Conservation (phyloP, 2,113 vertebrate species). For the Cephalopholis sonnerati region DNA sequence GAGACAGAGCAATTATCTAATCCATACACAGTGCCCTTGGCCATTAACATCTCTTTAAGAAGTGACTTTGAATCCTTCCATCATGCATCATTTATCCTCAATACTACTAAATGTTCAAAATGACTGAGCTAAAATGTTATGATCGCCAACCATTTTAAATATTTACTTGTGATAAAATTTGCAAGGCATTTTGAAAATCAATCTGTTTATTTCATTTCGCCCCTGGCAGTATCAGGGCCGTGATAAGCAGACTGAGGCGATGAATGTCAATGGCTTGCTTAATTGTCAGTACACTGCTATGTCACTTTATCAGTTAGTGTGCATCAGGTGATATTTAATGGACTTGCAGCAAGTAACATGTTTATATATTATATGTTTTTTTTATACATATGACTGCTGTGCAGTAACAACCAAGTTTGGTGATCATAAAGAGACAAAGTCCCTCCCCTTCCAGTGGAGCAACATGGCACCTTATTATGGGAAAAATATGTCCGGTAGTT, state of each 20-base stretch:
- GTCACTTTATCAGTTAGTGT: conserved; percentile 5
- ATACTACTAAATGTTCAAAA: conserved; percentile 44
- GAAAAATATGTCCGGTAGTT: no score
- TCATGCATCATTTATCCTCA: conserved; percentile 56
- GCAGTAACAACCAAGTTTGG: background rate
- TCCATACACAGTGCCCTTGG: conserved; percentile 53
- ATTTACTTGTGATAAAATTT: conserved; percentile 59
- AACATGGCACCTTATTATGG: no score
- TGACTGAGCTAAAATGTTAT: conserved; percentile 49
- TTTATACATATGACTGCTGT: background rate
- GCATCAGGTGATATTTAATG: background rate
- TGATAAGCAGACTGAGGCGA: conserved; percentile 13
- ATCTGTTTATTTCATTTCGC: conserved; percentile 53
- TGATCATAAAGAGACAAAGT: background rate
- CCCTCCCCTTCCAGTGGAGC: no score
- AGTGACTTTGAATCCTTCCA: conserved; percentile 52
- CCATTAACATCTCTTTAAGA: conserved; percentile 47
- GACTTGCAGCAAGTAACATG: background rate
- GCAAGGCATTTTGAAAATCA: conserved; percentile 49
- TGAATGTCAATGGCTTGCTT: conserved; percentile 35
- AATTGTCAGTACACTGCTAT: conserved; percentile 1
- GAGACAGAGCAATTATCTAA: conserved; percentile 57
- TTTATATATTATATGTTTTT: background rate
- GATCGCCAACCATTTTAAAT: conserved; percentile 45
- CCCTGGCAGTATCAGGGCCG: conserved; percentile 32